phyloP scores from a whole-genome alignment of 2,113 vertebrate genomes.

The Dunckerocampus dactyliophorus region DNA sequence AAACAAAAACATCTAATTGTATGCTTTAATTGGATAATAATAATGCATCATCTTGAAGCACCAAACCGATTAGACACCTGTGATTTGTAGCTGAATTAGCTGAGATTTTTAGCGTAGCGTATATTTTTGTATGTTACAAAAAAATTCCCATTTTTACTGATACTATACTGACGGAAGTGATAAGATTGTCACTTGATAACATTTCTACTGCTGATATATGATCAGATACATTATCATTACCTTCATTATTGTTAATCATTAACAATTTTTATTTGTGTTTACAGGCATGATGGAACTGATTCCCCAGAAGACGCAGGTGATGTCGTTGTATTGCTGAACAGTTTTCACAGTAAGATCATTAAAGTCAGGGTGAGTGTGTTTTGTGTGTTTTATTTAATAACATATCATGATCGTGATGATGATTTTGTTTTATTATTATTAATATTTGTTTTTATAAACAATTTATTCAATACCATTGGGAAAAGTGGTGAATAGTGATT shows the following conservation, averaged over 20 bases:
- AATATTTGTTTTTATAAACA: background rate
- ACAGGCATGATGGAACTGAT: conserved; percentile 89
- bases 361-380: conserved; percentile 83
- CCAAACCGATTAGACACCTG: background rate
- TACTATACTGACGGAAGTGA: too few species aligned
- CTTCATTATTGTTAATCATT: background rate
- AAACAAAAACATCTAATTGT: background rate
- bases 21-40: background rate
- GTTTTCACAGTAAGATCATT: conserved; percentile 93
- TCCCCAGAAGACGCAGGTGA: conserved; percentile 75
- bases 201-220: background rate
- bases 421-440: background rate
- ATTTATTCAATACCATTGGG: too few species aligned
- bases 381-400: background rate
- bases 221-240: background rate
- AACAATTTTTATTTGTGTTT: conserved; percentile 5
- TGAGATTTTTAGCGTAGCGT: background rate
- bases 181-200: background rate
- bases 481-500: too few species aligned
- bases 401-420: background rate
- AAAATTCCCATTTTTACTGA: too few species aligned
- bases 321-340: conserved; percentile 83
- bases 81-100: background rate
- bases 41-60: background rate
- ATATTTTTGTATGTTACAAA: too few species aligned